Base-by-base conservation (phyloP, 1,140 invertebrate genomes). In the Calephelis virginiensis region DNA sequence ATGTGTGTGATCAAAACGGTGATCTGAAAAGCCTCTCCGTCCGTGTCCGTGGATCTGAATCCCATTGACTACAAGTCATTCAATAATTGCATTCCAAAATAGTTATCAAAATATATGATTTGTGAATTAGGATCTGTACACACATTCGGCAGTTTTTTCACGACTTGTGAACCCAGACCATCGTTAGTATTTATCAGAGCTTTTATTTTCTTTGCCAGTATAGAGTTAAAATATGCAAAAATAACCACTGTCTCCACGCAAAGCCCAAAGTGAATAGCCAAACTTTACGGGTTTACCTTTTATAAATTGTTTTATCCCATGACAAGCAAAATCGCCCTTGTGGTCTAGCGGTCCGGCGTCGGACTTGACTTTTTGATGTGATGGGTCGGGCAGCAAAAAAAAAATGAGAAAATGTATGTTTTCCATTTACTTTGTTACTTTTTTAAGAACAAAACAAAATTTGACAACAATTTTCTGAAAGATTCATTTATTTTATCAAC, bases 41-140 rank as follows among this genome's bases (percentile, higher is more conserved):
- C 61, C 63, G 66, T 63, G 37, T n/a, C 61, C 56, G 66, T 68
- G 56, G 66, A 61, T 68, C 38, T 63, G 47, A 45, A 68, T 48
- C 47, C 49, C 56, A 45, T 37, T 48, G 13, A 61, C n/a, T 48
- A 46, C 64, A 59, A 59, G 46, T 66, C 53, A 9, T 47, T 46
- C 12, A 66, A 66, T 13, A 65, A 56, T 12, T 65, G 48, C 63
- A 53, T 53, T 1, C 63, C 43, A 28, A 66, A 66, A 47, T 46
- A 66, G 38, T 66, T 66, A 66, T 66, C 64, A 38, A 66, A 66
- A 10, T 66, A 60, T n/a, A 66, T 40, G 43, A 66, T 50, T 60
- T 59, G 64, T 59, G 64, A 12, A 50, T 38, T 56, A 40, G 64
- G 40, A 66, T 66, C 53, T 53, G 64, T 59, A 59, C 64, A 56